Base-by-base conservation (phyloP, 2,797 vertebrate species). In the Lagorchestes hirsutus region DNA sequence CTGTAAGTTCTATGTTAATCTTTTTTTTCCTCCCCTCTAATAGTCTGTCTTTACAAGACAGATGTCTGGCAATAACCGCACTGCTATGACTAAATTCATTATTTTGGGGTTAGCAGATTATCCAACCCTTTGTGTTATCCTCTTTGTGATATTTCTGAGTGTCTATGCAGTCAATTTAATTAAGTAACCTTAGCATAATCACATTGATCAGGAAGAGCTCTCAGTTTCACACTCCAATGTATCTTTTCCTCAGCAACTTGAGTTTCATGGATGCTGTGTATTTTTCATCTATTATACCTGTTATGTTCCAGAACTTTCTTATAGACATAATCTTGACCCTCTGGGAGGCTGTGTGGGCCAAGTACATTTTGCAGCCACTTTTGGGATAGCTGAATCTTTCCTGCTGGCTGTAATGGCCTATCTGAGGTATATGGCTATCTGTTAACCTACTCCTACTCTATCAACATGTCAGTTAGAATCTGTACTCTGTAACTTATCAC, bases 331-430 rank as follows among this genome's bases (percentile, higher is more conserved):
- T 95, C 0, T 90, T 93, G 29, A 96, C 40, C 94, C 96, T 9
- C 50, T 96, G 46, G 34, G 27, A 5, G 95, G 96, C 3, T 97
- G 96, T 54, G n/a, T 97, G 90, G 92, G 58, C 18, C 97, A 98
- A 55, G 96, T 98, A 56, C 98, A 52, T 58, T 97, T 96, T 90
- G 97, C 97, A 92, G 96, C 97, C 29, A 90, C 96, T 56, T 98
- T 97, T 93, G 97, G 96, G 90, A 97, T 95, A 16, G 97, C 97
- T 22, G 98, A 98, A 54, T 98, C 97, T 94, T 97, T 98, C 90
- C 93, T 98, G 31, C 74, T 98, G 93, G 98, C 98, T 4, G 56
- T 96, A 74, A 93, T 94, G 96, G 96, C 97, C 18, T 97, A 96
- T 2, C 90, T 97, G 6, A 82, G 40, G 46, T 97, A 98, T 1